Evolutionary conservation across 2,888 invertebrate species (phyloP), one percentile per base, ranked within the genome.

Genomic region (Cacoxenus indagator): DNA sequence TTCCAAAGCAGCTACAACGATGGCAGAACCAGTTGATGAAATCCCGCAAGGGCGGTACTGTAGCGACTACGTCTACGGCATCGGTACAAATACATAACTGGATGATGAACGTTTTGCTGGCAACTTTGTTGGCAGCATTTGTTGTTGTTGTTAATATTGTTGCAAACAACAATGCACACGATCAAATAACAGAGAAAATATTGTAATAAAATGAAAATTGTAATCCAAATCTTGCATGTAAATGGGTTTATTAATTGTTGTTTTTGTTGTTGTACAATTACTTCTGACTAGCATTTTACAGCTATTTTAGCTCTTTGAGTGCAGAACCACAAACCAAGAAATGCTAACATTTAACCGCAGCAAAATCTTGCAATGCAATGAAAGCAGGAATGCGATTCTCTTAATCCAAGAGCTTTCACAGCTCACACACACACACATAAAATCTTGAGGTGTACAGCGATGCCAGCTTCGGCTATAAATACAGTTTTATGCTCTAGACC

Each of bases 141-240:
- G 37, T 11, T 14, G 5, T 37, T 14, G 70, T 45, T 70, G 75
- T 69, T 75, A 71, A 70, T 75, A 74, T 64, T 75, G 75, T 59
- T 59, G 59, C 5, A 17, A 54, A 31, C 59, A 31, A 22, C 22
- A n/a, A n/a, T n/a, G n/a, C 19, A 37, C n/a, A 26, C 26, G 14
- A 55, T 55, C 55, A 55, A 62, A 62, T 45, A 45, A 59, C 59
- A 59, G 31, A 51, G 45, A 43, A 43, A 43, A n/a, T n/a, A n/a
- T n/a, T n/a, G n/a, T 43, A 43, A 43, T 2, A 0, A 43, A 4
- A 43, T 2, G n/a, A 43, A 51, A 31, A 59, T 31, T 59, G 83
- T 84, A 84, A 84, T 83, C 84, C 83, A 83, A 83, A 83, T 84
- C 83, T 82, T 76, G 85, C 83, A 84, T 84, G 81, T 84, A 84